These are phyloP conservation scores for Aplysina aerophoba DNA, from an alignment of 37 sponge, comb jelly and placozoan genomes.

Conservation along the genomic window DNA sequence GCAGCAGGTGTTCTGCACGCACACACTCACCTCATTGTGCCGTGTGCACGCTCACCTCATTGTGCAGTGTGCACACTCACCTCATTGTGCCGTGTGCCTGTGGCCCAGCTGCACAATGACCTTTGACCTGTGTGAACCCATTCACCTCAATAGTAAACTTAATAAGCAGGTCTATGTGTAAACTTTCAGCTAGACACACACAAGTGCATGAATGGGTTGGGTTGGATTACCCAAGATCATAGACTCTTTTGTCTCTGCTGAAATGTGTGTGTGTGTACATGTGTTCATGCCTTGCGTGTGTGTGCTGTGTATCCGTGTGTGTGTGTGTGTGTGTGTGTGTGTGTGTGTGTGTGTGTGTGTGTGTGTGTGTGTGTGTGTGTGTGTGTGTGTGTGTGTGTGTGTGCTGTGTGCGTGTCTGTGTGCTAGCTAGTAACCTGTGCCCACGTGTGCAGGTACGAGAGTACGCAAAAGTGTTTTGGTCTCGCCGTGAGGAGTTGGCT, in stretches of 20 bases:
- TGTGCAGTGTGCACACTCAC: background rate
- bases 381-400: background rate
- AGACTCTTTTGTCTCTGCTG: too few relatives aligned
- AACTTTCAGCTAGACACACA: too few relatives aligned
- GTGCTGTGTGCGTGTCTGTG: background rate
- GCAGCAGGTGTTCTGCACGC: too few relatives aligned
- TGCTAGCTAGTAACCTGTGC: background rate
- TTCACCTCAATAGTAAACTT: too few relatives aligned
- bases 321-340: slow-evolving; percentile 14
- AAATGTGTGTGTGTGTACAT: too few relatives aligned
- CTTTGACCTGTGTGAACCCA: too few relatives aligned
- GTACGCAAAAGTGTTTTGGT: slow-evolving; percentile 95
- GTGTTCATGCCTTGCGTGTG: too few relatives aligned
- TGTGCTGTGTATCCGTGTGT: background rate
- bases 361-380: background rate
- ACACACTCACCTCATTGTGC: too few relatives aligned
- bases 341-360: background rate
- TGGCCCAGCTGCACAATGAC: too few relatives aligned
- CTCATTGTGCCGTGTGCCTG: background rate
- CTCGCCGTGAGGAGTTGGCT: slow-evolving; percentile 88
- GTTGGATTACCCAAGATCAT: too few relatives aligned
- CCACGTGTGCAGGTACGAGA: slow-evolving; percentile 64
- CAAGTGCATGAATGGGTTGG: too few relatives aligned
- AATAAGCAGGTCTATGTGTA: too few relatives aligned
- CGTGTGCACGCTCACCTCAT: background rate